Evolutionary conservation across 2,888 invertebrate genomes (phyloP).

Genomic region (Micoletzkya japonica): DNA sequence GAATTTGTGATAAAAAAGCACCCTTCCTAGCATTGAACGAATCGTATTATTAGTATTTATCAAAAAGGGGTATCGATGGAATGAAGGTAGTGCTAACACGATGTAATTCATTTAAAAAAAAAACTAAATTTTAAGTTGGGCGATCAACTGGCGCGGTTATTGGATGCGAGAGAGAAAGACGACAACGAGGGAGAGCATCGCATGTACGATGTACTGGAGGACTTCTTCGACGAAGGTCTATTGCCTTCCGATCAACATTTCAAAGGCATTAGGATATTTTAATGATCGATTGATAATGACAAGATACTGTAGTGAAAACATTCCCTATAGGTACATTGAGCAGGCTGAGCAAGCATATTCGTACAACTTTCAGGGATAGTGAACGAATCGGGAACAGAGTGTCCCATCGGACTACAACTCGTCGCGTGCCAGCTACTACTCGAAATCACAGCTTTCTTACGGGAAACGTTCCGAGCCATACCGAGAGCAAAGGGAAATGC

Average conservation of each 20-base stretch:
- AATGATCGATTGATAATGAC: no score
- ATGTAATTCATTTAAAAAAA: background rate
- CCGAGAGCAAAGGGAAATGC: conserved; percentile 63
- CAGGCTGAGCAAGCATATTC: no score
- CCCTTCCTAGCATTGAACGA: no score
- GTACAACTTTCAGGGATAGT: conserved; percentile 71
- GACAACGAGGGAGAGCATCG: conserved; percentile 65
- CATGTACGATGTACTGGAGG: conserved; percentile 76
- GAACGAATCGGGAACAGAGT: conserved; percentile 78
- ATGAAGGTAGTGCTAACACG: no score
- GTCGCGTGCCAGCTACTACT: conserved; percentile 90
- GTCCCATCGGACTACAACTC: conserved; percentile 77
- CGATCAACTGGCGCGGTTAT: conserved; percentile 84
- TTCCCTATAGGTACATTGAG: no score
- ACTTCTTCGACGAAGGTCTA: conserved; percentile 90
- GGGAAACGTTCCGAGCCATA: conserved; percentile 86
- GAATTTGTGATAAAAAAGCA: no score
- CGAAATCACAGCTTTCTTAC: conserved; percentile 92
- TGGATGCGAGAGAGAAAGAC: conserved; percentile 66
- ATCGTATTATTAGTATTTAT: no score
- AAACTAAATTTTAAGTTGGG: conserved; percentile 68
- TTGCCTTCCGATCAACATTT: background rate
- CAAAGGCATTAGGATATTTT: no score
- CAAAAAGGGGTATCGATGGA: no score
- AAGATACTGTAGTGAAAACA: no score